Conservation (phyloP, 2,888 invertebrate species). For the Drosophila algonquin region DNA sequence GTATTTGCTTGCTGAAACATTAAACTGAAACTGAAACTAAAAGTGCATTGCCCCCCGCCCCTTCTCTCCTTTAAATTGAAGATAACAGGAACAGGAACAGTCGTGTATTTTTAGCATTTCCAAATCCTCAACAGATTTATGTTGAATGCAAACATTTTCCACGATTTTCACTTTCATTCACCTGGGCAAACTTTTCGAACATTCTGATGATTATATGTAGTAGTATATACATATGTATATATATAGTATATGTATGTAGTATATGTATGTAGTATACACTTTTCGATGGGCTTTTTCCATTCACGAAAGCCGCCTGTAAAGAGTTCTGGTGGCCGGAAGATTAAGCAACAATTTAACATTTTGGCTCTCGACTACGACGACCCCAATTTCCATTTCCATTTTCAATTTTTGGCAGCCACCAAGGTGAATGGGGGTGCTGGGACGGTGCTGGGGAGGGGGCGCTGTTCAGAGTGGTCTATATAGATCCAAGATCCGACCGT, state of each 20-base stretch:
- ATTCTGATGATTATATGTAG: slow-evolving; percentile 13
- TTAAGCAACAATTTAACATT: slow-evolving; percentile 48
- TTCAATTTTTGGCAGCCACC: slow-evolving; percentile 55
- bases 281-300: slow-evolving; percentile 54
- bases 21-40: not conserved
- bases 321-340: slow-evolving; percentile 43
- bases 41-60: not conserved
- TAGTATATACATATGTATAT: too few species aligned
- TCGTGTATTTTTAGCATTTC: slow-evolving; percentile 1
- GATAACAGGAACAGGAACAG: not conserved
- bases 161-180: slow-evolving; percentile 25
- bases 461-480: slow-evolving; percentile 6
- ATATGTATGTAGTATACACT: slow-evolving; percentile 16
- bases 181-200: slow-evolving; percentile 10
- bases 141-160: not conserved
- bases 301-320: slow-evolving; percentile 48
- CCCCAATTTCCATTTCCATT: slow-evolving; percentile 53
- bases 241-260: too few species aligned
- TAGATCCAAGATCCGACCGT: slow-evolving; percentile 34
- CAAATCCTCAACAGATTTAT: slow-evolving; percentile 1
- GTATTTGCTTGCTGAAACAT: not conserved
- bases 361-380: slow-evolving; percentile 42
- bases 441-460: not conserved
- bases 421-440: slow-evolving; percentile 49
- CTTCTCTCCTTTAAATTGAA: not conserved